A percentile compares a stretch with the other conserved stretches of the same genome.
Evolutionary conservation across 2,113 vertebrate genomes (phyloP).

Genomic region (Notothenia rossii): DNA sequence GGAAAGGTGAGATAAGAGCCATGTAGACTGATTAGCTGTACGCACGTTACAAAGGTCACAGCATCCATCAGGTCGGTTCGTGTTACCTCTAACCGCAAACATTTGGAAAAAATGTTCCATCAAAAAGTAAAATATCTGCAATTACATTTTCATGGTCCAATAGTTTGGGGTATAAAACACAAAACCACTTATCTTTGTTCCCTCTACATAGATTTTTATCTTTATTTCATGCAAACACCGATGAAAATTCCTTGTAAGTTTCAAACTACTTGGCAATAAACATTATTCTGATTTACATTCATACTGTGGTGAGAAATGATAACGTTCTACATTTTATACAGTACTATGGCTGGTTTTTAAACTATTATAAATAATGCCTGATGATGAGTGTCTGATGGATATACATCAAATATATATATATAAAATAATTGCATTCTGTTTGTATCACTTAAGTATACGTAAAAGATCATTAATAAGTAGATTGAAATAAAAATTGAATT

Average conservation of each 20-base stretch:
- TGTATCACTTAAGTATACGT: background rate
- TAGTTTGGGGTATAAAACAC: background rate
- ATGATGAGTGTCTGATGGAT: no score
- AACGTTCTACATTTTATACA: no score
- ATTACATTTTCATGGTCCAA: background rate
- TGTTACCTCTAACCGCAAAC: conserved; percentile 8
- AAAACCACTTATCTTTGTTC: no score
- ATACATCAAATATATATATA: background rate
- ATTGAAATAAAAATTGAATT: background rate
- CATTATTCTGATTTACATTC: no score
- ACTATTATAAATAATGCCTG: no score
- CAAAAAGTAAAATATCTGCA: background rate
- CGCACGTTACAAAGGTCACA: conserved; percentile 5
- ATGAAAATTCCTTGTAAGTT: no score
- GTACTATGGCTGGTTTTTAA: no score
- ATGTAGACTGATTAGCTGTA: conserved; percentile 25
- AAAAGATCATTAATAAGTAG: background rate
- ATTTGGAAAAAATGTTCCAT: background rate
- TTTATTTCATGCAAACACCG: no score
- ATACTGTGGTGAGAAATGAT: background rate
- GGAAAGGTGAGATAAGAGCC: conserved; percentile 12
- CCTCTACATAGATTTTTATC: no score
- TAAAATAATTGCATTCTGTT: background rate
- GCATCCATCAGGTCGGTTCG: background rate
- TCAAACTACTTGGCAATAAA: no score